Base-by-base conservation (phyloP, 2,797 vertebrate genomes). In the Paedocypris micromegethes region DNA sequence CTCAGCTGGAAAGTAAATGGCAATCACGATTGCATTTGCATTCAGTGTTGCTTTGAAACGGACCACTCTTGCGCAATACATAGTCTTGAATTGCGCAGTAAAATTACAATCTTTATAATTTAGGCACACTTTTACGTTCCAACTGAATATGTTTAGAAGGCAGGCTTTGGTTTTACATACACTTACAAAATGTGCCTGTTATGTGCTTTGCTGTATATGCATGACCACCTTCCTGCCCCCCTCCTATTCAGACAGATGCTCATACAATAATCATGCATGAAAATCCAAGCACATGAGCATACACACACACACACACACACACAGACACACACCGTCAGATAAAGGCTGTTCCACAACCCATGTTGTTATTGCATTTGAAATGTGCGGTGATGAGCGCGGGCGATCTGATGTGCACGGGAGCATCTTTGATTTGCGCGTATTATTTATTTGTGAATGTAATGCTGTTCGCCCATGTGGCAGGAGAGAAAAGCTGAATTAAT, bases 401-500 rank as follows among this genome's bases (percentile, higher is more conserved):
- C 74, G 52, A 58, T 62, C 64, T 5, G 81, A 75, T 67, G 66
- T 40, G 53, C 55, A 56, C 72, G 72, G 68, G 61, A 75, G 73
- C 81, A 74, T 81, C 64, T 82, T 79, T 83, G 50, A 72, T 78
- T 79, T 75, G 75, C 69, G 79, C 80, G 83, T 87, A 79, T 87
- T 86, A 83, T 85, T 87, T 86, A 86, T 87, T 88, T 80, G 78
- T 76, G 77, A 85, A 83, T 84, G 85, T 85, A 86, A 86, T 85
- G 82, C 79, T 84, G 82, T 83, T 83, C 81, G 79, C 77, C 82
- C 67, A 79, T 81, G 84, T 76, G 79, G 81, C 79, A 79, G 81
- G 72, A 80, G 80, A 72, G 66, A 78, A 83, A 70, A 23, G 23
- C 68, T 51, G 84, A 88, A 90, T 88, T 88, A 83, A 90, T 90